phyloP scores from a whole-genome alignment of 2,888 invertebrate genomes.

The Cheilosia vulpina region DNA sequence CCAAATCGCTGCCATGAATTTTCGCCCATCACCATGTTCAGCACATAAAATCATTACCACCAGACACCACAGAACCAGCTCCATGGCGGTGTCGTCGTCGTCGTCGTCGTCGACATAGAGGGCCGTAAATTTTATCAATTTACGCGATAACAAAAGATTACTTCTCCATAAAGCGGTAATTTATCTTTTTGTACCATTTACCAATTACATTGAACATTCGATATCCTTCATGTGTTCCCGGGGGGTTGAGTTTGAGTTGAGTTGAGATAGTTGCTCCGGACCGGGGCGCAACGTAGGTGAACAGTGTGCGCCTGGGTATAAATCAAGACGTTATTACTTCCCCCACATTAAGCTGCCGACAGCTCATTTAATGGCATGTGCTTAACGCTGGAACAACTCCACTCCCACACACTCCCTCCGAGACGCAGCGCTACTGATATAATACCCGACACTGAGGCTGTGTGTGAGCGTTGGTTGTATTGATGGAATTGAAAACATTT shows the following conservation, averaged over 20 bases:
- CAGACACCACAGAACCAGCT: constrained; percentile 18
- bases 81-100: not conserved
- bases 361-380: constrained; percentile 75
- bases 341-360: constrained; percentile 75
- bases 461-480: constrained; percentile 30
- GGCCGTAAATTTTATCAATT: constrained; percentile 73
- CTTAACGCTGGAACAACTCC: constrained; percentile 68
- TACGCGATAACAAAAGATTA: constrained; percentile 75
- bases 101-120: constrained; percentile 34
- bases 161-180: constrained; percentile 75
- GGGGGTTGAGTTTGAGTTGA: constrained; percentile 22
- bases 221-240: constrained; percentile 60
- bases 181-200: constrained; percentile 75
- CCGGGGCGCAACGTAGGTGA: constrained; percentile 55
- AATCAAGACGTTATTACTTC: constrained; percentile 76
- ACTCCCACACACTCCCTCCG: constrained; percentile 43
- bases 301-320: constrained; percentile 56
- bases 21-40: constrained; percentile 49
- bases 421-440: not conserved
- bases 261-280: constrained; percentile 51
- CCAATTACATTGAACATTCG: constrained; percentile 74
- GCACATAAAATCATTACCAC: constrained; percentile 61
- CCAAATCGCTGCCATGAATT: constrained; percentile 48
- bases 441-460: not conserved
- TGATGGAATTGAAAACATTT: constrained; percentile 72